phyloP scores from a whole-genome alignment of 2,113 vertebrate species.

The Leptodactylus fuscus region DNA sequence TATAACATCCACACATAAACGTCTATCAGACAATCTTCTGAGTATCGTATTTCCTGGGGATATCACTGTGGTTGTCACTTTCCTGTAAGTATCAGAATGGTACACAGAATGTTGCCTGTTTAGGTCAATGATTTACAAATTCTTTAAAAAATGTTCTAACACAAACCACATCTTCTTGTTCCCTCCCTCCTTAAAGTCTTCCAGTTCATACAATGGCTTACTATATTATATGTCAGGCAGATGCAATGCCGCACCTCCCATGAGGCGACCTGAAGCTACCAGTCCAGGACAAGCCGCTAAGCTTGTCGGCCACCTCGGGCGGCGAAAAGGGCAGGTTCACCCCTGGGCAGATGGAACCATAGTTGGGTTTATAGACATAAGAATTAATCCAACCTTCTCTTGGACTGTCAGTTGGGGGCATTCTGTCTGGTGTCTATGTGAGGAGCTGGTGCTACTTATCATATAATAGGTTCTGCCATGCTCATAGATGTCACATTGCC shows the following conservation, averaged over 20 bases:
- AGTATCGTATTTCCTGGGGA: conserved; percentile 21
- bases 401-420: not conserved
- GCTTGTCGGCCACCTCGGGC: too few relatives aligned
- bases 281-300: too few relatives aligned
- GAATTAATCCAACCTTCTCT: not conserved
- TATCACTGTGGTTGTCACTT: conserved; percentile 15
- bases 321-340: too few relatives aligned
- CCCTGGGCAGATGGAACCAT: too few relatives aligned
- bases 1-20: not conserved
- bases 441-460: too few relatives aligned
- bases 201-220: not conserved
- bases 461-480: too few relatives aligned
- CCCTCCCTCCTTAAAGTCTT: not conserved
- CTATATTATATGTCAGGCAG: too few relatives aligned
- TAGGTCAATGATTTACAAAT: not conserved
- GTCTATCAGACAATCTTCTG: not conserved
- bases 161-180: not conserved
- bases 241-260: too few relatives aligned
- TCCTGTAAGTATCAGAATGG: conserved; percentile 1
- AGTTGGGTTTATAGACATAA: not conserved
- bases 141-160: not conserved
- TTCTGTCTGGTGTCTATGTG: too few relatives aligned
- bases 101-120: not conserved
- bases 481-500: not conserved
- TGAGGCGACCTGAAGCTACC: too few relatives aligned